Base-by-base conservation (phyloP, 2,797 vertebrate species). In the Anguilla obscura region DNA sequence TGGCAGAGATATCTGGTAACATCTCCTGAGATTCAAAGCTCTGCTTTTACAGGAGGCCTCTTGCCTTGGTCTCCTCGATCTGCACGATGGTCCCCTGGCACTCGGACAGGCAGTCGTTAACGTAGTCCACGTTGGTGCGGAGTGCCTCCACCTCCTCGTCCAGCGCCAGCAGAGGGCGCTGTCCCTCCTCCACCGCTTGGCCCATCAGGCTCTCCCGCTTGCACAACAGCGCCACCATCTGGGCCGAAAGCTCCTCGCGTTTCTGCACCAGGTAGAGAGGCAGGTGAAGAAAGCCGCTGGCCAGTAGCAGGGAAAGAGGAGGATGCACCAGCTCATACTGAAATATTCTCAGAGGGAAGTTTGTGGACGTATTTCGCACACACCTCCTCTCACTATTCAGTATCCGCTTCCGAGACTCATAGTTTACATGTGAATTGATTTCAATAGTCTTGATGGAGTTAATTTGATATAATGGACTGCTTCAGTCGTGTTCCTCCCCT, bases 51-150 rank as follows among this genome's bases (percentile, higher is more conserved):
- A 5, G 71, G 71, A 7, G 6, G 50, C 36, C 9, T 2, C 58
- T 60, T 89, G 98, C 99, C 97, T 99, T 99, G 88, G 97, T 98
- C 94, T 99, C 99, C 90, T 99, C 99, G 79, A 99, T 98, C 94
- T 99, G 98, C 90, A 99, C 96, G 27, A 99, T 99, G 90, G 97
- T 99, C 91, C 98, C 98, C 94, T 99, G 99, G 93, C 98, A 99
- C 94, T 99, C 99, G 0, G 97, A 97, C 91, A 99, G 96, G 91
- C 98, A 97, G 93, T 99, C 99, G 0, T 97, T 99, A 93, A 99
- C 98, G 91, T 99, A 99, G 94, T 99, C 99, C 0, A 99, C 97
- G 90, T 99, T 99, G 94, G 98, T 98, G 0, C 97, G 97, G 89
- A 99, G 95, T 90, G 97, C 97, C 91, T 99, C 99, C 0, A 99